These are phyloP conservation scores for Diadema setosum DNA, from an alignment of 35 echinoderm and acorn worm genomes.

Conservation along the genomic window DNA sequence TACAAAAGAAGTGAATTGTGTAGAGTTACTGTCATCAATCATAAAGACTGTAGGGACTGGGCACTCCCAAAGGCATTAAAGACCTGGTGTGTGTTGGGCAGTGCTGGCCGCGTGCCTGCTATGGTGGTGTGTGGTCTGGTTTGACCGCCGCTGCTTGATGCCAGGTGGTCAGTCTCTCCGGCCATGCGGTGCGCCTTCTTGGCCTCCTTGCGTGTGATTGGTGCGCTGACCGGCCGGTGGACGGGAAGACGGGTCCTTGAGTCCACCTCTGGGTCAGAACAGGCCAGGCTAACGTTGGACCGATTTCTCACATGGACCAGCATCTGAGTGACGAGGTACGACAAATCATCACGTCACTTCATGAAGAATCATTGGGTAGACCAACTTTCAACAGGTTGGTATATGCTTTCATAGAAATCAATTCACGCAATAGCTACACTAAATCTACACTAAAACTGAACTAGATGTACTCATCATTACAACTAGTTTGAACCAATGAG, in stretches of 20 bases:
- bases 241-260: conserved; percentile 21
- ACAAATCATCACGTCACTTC: background rate
- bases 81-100: background rate
- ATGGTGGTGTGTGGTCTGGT: conserved; percentile 51
- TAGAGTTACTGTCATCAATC: background rate
- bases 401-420: background rate
- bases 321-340: conserved; percentile 40
- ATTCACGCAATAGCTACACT: background rate
- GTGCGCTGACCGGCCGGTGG: conserved; percentile 73
- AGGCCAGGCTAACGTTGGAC: conserved; percentile 81
- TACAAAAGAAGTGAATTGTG: background rate
- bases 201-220: conserved; percentile 64
- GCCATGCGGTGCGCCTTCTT: conserved; percentile 59
- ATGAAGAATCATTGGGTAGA: too few species aligned
- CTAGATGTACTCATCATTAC: too few species aligned
- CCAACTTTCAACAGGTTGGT: too few species aligned
- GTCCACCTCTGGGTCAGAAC: conserved; percentile 40
- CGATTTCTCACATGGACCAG: conserved; percentile 85
- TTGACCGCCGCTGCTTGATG: background rate
- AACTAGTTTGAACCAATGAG: too few species aligned
- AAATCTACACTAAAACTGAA: too few species aligned
- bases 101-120: background rate
- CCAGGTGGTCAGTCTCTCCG: conserved; percentile 67
- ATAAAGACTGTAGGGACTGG: background rate
- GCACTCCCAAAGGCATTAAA: background rate